Conservation (phyloP, 2,797 vertebrate species). For the Pipistrellus pipistrellus region DNA sequence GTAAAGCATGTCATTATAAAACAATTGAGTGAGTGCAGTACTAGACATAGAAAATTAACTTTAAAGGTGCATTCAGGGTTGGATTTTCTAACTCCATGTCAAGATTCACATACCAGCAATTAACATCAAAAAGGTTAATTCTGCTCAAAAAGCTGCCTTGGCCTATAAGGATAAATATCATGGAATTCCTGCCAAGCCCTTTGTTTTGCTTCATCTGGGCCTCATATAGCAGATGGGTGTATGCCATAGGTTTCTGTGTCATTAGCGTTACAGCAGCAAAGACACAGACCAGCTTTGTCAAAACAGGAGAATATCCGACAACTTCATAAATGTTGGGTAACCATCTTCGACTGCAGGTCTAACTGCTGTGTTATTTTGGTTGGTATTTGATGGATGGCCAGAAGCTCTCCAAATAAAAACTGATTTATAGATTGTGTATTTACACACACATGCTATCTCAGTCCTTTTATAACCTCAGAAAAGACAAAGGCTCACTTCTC, state of each 20-base stretch:
- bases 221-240: background rate
- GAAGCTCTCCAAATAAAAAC: background rate
- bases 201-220: background rate
- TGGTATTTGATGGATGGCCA: background rate
- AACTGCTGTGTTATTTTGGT: background rate
- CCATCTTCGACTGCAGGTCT: background rate
- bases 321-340: background rate
- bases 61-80: background rate
- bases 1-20: background rate
- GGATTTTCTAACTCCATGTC: background rate
- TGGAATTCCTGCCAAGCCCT: background rate
- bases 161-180: background rate
- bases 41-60: background rate
- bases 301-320: background rate
- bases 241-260: background rate
- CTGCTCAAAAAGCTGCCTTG: background rate
- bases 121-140: background rate
- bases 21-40: background rate
- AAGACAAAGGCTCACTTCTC: background rate
- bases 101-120: background rate
- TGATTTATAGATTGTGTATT: background rate
- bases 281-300: background rate
- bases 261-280: background rate
- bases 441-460: background rate
- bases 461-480: background rate